Conservation (phyloP, 1,140 invertebrate species). For the Aphelenchoides besseyi region DNA sequence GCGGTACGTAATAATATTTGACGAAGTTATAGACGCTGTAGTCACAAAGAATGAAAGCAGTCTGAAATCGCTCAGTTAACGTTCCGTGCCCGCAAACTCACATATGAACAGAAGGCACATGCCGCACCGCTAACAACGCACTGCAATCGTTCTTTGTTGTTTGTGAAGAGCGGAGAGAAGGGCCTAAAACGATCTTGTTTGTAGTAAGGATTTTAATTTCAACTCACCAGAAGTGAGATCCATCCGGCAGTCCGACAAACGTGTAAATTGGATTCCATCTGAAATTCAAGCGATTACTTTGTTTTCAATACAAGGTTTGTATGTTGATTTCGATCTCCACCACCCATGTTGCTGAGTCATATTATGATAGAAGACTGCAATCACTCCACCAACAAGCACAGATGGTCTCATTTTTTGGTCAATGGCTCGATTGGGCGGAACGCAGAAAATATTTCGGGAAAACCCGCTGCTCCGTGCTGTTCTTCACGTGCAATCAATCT, state of each 20-base stretch:
- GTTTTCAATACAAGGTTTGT: slow-evolving; percentile 11
- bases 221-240: too few relatives aligned
- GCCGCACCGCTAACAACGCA: slow-evolving; percentile 40
- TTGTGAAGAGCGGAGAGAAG: slow-evolving; percentile 45
- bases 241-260: slow-evolving; percentile 54
- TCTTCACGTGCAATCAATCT: too few relatives aligned
- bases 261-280: slow-evolving; percentile 61
- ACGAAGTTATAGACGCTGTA: slow-evolving; percentile 51
- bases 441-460: not conserved
- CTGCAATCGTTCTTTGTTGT: slow-evolving; percentile 44
- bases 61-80: slow-evolving; percentile 25
- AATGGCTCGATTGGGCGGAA: not conserved
- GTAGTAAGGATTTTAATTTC: too few relatives aligned
- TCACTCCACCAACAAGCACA: not conserved
- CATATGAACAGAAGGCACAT: slow-evolving; percentile 35
- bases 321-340: not conserved
- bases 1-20: slow-evolving; percentile 62
- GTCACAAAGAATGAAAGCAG: slow-evolving; percentile 45
- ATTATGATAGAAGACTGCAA: not conserved
- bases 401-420: not conserved
- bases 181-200: slow-evolving; percentile 59
- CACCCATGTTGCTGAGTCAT: not conserved
- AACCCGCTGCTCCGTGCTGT: too few relatives aligned
- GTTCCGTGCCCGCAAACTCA: slow-evolving; percentile 31
- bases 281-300: slow-evolving; percentile 25